Percentiles rank a stretch among this genome's conserved stretches.
Conservation (phyloP, 1,140 invertebrate species). For the Oryzaephilus surinamensis region DNA sequence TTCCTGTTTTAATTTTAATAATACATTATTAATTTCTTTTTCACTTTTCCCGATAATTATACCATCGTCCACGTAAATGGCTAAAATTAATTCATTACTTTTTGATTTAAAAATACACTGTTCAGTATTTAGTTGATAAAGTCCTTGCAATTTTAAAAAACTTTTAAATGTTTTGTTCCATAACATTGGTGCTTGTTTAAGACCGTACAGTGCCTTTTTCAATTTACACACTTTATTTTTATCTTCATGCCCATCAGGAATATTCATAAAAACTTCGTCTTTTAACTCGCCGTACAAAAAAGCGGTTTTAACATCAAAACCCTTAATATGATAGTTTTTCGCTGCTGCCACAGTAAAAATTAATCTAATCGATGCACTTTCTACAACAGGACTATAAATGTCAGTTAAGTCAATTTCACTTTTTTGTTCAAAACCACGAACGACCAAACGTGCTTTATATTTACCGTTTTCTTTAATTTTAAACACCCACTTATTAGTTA, state of each 20-base stretch:
- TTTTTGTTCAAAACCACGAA: not conserved
- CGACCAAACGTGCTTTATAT: constrained; percentile 1
- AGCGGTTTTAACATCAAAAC: no score
- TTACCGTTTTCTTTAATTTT: not conserved
- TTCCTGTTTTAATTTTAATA: no score
- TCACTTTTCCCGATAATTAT: not conserved
- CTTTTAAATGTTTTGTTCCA: no score
- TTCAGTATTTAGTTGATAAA: constrained; percentile 4
- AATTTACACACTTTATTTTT: no score
- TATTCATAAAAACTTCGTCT: no score
- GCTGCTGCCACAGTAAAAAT: not conserved
- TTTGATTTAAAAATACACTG: constrained; percentile 7
- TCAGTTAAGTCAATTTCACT: not conserved
- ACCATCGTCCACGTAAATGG: constrained; percentile 1
- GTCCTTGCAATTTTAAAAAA: no score
- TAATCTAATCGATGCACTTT: not conserved
- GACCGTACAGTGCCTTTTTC: no score
- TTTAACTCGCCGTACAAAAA: not conserved
- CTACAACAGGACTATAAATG: not conserved
- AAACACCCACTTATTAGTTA: not conserved
- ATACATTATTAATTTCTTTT: not conserved
- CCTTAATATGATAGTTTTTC: not conserved
- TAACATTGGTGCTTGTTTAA: no score
- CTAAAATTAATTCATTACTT: not conserved
- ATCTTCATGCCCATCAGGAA: no score